Evolutionary conservation across 2,113 vertebrate species (phyloP).

Genomic region (Tympanuchus pallidicinctus): DNA sequence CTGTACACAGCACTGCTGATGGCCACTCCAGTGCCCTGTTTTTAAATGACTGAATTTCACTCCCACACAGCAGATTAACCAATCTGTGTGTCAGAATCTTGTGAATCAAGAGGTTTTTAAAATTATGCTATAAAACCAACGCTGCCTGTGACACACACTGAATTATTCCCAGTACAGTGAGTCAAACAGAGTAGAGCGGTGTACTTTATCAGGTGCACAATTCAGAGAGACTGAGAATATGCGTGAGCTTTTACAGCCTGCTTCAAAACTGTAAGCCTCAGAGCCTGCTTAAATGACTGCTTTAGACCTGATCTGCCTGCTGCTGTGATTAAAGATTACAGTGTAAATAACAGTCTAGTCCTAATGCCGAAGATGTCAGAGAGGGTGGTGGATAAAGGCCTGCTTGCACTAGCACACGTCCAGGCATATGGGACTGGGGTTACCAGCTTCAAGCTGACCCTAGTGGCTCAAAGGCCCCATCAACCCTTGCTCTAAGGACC

Average conservation of each 20-base stretch:
- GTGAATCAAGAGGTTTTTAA: not conserved
- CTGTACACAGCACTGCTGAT: not conserved
- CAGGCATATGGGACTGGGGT: not conserved
- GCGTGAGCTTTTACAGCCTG: not conserved
- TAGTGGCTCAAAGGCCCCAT: not conserved
- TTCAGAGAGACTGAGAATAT: not conserved
- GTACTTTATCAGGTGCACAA: not conserved
- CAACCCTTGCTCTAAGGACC: not conserved
- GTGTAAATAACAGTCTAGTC: not conserved
- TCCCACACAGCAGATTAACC: not conserved
- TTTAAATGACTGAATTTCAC: constrained; percentile 11
- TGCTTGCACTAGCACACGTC: not conserved
- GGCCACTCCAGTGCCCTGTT: not conserved
- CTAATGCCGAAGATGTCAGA: not conserved
- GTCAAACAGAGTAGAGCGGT: not conserved
- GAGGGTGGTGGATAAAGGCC: not conserved
- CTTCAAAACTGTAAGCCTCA: not conserved
- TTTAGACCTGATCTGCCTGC: not conserved
- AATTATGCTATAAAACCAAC: not conserved
- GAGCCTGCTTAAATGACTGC: not conserved
- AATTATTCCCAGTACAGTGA: not conserved
- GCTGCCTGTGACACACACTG: not conserved
- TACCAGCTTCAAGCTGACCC: not conserved
- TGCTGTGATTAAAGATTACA: not conserved
- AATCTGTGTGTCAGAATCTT: not conserved